These are phyloP conservation scores for Luehdorfia chinensis DNA, from an alignment of 1,140 invertebrate genomes.

Conservation along the genomic window DNA sequence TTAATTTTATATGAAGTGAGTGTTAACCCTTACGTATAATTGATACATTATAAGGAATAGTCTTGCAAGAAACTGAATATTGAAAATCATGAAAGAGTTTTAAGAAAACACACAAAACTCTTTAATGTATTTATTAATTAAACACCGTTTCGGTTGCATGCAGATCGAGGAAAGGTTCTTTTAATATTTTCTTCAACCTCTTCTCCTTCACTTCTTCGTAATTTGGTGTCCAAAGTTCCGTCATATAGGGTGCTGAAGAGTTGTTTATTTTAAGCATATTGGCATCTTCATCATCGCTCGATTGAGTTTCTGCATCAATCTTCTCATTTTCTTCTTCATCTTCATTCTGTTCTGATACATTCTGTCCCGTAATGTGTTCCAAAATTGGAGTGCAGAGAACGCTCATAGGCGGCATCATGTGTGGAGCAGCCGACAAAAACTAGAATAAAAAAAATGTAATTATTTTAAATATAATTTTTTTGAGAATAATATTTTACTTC, in stretches of 20 bases:
- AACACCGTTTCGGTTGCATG: constrained; percentile 31
- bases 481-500: no score
- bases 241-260: constrained; percentile 30
- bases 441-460: constrained; percentile 37
- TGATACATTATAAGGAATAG: no score
- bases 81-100: no score
- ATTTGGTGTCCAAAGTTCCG: constrained; percentile 53
- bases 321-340: constrained; percentile 25
- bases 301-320: constrained; percentile 35
- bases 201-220: constrained; percentile 61
- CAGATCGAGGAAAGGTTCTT: constrained; percentile 45
- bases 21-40: no score
- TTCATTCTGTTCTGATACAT: constrained; percentile 33
- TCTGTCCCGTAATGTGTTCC: constrained; percentile 55
- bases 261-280: constrained; percentile 25
- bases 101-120: no score
- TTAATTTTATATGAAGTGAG: no score
- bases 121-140: no score
- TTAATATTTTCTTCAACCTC: constrained; percentile 52
- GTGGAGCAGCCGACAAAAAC: constrained; percentile 62
- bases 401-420: constrained; percentile 67
- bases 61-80: no score
- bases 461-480: not conserved
- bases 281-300: constrained; percentile 47
- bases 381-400: constrained; percentile 63